These are phyloP conservation scores for Danionella dracula DNA, from an alignment of 2,797 vertebrate genomes.

Conservation along the genomic window DNA sequence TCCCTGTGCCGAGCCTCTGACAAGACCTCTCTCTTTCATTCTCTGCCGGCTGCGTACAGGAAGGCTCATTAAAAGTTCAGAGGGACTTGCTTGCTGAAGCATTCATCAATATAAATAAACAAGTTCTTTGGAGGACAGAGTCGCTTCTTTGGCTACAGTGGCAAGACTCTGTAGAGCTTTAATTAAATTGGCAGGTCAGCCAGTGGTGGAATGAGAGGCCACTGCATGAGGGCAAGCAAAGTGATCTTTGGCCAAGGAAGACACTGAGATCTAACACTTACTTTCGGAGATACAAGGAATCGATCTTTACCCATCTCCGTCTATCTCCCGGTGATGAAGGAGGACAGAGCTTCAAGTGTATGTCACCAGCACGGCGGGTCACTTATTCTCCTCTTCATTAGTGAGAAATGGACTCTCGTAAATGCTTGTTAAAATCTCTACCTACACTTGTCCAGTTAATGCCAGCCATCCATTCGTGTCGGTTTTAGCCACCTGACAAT, in stretches of 20 bases:
- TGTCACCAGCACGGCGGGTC: slow-evolving; percentile 92
- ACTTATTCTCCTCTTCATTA: slow-evolving; percentile 99
- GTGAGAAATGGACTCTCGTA: slow-evolving; percentile 99
- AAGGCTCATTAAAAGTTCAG: slow-evolving; percentile 57
- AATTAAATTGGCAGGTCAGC: slow-evolving; percentile 65
- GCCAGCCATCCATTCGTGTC: slow-evolving; percentile 99
- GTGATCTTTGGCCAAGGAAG: slow-evolving; percentile 53
- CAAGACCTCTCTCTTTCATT: slow-evolving; percentile 34
- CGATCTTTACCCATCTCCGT: slow-evolving; percentile 42
- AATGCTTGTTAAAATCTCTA: slow-evolving; percentile 99
- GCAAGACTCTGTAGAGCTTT: slow-evolving; percentile 32
- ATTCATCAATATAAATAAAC: slow-evolving; percentile 45
- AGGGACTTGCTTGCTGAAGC: slow-evolving; percentile 26
- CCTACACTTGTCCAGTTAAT: slow-evolving; percentile 98
- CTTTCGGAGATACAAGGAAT: slow-evolving; percentile 72
- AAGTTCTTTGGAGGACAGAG: slow-evolving; percentile 37
- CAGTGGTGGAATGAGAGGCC: slow-evolving; percentile 61
- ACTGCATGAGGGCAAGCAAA: slow-evolving; percentile 46
- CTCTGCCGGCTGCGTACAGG: slow-evolving; percentile 49
- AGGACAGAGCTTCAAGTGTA: slow-evolving; percentile 91
- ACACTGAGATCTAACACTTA: slow-evolving; percentile 74
- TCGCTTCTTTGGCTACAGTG: slow-evolving; percentile 29
- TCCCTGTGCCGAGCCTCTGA: slow-evolving; percentile 36
- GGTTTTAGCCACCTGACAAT: slow-evolving; percentile 94
- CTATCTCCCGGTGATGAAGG: slow-evolving; percentile 56